A percentile compares a stretch with the other conserved stretches of the same genome.
Evolutionary conservation across 2,797 vertebrate species (phyloP).

Genomic region (Allobates femoralis): DNA sequence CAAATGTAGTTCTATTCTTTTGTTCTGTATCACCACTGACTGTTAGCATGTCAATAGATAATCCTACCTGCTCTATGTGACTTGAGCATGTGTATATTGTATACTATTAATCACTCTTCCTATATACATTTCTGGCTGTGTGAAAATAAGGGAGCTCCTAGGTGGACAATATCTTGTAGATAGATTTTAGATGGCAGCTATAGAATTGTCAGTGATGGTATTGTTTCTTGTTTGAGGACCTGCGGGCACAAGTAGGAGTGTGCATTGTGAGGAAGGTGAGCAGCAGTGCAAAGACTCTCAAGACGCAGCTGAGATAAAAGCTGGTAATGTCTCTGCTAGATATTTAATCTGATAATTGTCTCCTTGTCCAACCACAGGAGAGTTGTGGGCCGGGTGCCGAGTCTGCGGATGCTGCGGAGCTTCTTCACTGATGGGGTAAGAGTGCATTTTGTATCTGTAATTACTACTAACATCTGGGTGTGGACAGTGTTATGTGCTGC

Average conservation of each 20-base stretch:
- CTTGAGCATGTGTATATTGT: no score
- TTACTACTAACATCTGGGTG: background rate
- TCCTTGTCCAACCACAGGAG: slow-evolving; percentile 75
- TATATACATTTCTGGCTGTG: no score
- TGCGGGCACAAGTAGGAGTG: background rate
- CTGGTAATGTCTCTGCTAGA: slow-evolving; percentile 2
- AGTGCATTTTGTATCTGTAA: slow-evolving; percentile 39
- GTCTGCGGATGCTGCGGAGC: slow-evolving; percentile 84
- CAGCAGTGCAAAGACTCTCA: background rate
- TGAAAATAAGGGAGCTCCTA: background rate
- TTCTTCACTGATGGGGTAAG: slow-evolving; percentile 96
- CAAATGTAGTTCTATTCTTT: no score
- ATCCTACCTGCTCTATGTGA: no score
- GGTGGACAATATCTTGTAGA: background rate
- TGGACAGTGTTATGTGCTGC: background rate
- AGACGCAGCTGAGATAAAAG: background rate
- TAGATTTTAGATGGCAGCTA: background rate
- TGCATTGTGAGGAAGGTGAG: slow-evolving; percentile 13
- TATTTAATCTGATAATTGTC: slow-evolving; percentile 26
- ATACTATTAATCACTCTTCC: no score
- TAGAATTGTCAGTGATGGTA: background rate
- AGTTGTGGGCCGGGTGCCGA: slow-evolving; percentile 88
- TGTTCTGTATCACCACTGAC: no score
- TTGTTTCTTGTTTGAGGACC: background rate
- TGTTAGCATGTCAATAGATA: no score